These are phyloP conservation scores for Scaptomyza flava DNA, from an alignment of 2,888 invertebrate species.

Conservation along the genomic window DNA sequence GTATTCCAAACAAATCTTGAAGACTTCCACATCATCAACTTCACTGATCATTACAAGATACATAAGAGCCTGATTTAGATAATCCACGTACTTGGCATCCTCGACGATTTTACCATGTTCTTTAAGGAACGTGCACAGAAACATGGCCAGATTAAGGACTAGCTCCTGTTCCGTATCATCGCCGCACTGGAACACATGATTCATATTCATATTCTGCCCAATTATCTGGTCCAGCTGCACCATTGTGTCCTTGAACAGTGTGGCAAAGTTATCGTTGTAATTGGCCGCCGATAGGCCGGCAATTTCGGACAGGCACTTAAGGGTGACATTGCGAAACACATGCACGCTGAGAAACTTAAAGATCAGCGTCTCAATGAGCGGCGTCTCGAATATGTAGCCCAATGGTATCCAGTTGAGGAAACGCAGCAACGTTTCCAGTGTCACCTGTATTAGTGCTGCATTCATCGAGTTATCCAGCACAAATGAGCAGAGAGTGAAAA, in stretches of 20 bases:
- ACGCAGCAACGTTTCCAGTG: constrained; percentile 96
- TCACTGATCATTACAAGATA: constrained; percentile 97
- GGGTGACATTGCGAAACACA: constrained; percentile 98
- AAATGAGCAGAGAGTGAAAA: constrained; percentile 98
- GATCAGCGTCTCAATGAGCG: constrained; percentile 96
- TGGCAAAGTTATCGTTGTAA: constrained; percentile 96
- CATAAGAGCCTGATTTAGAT: constrained; percentile 92
- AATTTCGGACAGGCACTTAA: constrained; percentile 99
- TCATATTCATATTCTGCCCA: constrained; percentile 95
- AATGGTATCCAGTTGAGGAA: constrained; percentile 99
- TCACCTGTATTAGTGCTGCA: constrained; percentile 97
- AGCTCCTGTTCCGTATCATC: constrained; percentile 99
- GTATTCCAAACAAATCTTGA: constrained; percentile 99
- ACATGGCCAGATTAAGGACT: constrained; percentile 98
- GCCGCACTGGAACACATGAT: constrained; percentile 96
- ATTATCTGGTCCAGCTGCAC: constrained; percentile 96
- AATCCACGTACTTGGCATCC: constrained; percentile 90
- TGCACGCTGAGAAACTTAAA: constrained; percentile 99
- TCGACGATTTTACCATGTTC: constrained; percentile 97
- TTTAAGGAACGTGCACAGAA: constrained; percentile 97
- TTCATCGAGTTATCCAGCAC: constrained; percentile 99
- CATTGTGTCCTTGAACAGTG: constrained; percentile 96
- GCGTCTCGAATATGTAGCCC: constrained; percentile 99
- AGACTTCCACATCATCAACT: constrained; percentile 99
- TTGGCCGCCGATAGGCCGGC: constrained; percentile 95